Evolutionary conservation across 2,113 vertebrate species (phyloP), one percentile per base, ranked within the genome.

Genomic region (Strix uralensis): DNA sequence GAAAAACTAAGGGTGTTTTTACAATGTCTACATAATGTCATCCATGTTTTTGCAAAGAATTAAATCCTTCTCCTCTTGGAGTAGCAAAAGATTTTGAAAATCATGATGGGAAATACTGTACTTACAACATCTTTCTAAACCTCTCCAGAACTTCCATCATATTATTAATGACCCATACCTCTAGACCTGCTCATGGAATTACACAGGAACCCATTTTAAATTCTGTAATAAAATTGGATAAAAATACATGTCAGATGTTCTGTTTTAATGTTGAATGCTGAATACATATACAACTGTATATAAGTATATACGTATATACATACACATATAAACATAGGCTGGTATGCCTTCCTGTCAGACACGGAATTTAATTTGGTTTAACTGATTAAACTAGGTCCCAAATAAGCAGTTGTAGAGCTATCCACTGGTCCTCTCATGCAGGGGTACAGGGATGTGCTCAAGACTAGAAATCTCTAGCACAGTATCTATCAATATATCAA

Each of bases 1-100:
- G 61, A 81, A 91, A 96, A 92, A 70, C 7, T 84, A 70, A 92
- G 67, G 10, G 25, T 67, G 32, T 51, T 95, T 96, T 88, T 90
- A 66, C 54, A 69, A 32, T 73, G 86, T 70, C 71, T 73, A 69
- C 44, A 58, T 77, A 47, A 88, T 21, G n/a, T 46, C 26, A 90
- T 90, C 44, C 25, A 38, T 59, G 7, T 1, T 8, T 65, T 92
- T 29, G 27, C 44, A 75, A 47, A 74, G 9, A 84, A 81, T 71
- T 89, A 79, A 74, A 85, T 25, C 17, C 22, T 80, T 75, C 38
- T 81, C 17, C 30, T 78, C 51, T 62, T 49, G 72, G 20, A 74
- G 13, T 25, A 38, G 57, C 51, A 59, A 75, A 94, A 86, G 2
- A 74, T 79, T 40, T 30, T 67, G 21, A 47, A 89, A 91, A 75